Percentiles rank a stretch among this genome's conserved stretches.
Conservation (phyloP, 2,888 invertebrate species). For the Globia sparganii region DNA sequence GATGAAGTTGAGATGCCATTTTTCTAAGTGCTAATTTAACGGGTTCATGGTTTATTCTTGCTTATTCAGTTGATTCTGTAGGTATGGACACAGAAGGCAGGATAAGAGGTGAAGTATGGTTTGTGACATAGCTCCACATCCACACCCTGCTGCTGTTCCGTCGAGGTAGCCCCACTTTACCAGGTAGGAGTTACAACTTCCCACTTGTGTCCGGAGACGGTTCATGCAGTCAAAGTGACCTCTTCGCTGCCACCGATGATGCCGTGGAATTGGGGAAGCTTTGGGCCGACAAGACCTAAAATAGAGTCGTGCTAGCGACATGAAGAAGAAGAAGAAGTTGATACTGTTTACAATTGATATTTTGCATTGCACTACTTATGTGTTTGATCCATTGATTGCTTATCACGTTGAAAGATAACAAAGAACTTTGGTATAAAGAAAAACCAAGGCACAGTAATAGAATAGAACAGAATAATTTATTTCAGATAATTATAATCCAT, state of each 20-base stretch:
- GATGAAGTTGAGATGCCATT: background rate
- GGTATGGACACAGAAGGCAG: background rate
- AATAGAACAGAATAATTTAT: too few relatives aligned
- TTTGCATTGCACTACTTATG: background rate
- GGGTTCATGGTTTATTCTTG: background rate
- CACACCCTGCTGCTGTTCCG: background rate
- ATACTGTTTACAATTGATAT: background rate
- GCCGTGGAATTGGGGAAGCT: background rate
- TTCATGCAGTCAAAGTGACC: background rate
- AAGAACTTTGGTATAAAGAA: background rate
- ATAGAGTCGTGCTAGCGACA: background rate
- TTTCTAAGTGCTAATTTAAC: background rate
- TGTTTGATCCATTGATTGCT: background rate
- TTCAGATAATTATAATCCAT: too few relatives aligned
- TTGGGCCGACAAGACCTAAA: background rate
- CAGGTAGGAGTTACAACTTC: too few relatives aligned
- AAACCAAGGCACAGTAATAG: too few relatives aligned
- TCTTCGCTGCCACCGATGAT: background rate
- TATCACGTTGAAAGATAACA: background rate
- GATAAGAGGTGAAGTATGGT: background rate
- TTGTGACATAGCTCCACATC: background rate
- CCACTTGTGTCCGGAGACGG: background rate
- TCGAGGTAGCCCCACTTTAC: too few relatives aligned
- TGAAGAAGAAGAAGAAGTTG: background rate
- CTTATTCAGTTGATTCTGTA: too few relatives aligned